phyloP scores from a whole-genome alignment of 2,113 vertebrate species.

The Lynx canadensis region DNA sequence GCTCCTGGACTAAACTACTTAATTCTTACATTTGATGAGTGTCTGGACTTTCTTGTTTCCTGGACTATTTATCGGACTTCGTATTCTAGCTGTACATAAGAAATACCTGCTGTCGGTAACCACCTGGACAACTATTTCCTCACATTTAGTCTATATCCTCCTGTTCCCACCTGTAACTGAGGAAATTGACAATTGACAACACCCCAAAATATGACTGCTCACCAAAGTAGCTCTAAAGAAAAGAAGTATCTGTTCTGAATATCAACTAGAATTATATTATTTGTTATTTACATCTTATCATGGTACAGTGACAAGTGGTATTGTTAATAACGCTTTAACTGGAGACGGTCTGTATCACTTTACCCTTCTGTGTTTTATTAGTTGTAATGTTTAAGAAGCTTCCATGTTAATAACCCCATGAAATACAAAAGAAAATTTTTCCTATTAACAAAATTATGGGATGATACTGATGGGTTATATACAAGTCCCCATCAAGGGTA shows the following conservation, averaged over 20 bases:
- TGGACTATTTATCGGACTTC: background rate
- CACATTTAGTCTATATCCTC: background rate
- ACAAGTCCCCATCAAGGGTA: background rate
- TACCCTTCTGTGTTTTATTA: background rate
- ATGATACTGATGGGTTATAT: background rate
- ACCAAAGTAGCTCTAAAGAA: background rate
- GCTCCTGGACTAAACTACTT: background rate
- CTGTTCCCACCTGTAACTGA: background rate
- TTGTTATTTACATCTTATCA: background rate
- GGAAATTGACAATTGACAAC: background rate
- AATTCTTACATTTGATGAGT: background rate
- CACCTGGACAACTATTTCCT: background rate
- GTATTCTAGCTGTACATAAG: background rate
- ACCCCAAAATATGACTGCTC: background rate
- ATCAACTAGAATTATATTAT: background rate
- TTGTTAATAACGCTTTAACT: background rate
- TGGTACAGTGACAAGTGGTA: background rate
- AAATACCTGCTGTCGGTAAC: background rate
- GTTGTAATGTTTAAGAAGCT: background rate
- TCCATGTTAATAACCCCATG: background rate
- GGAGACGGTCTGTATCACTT: background rate
- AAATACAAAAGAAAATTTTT: conserved; percentile 9
- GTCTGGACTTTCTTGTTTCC: conserved; percentile 12
- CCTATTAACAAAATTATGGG: background rate
- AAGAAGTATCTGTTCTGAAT: background rate